Evolutionary conservation across 2,888 invertebrate species (phyloP).

Genomic region (Ormyrus labotus): DNA sequence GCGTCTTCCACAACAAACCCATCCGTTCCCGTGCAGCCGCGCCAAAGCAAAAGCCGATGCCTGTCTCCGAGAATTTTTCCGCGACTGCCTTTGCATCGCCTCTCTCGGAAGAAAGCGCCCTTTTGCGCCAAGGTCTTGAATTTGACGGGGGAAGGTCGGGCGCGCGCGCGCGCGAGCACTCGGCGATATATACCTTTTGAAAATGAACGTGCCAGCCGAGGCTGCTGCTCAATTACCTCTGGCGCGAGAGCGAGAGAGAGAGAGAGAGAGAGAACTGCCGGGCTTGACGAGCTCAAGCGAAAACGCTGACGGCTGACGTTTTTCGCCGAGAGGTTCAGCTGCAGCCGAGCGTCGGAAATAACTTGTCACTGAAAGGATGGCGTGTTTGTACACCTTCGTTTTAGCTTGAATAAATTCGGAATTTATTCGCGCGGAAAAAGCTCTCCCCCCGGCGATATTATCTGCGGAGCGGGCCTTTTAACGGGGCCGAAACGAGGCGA

Average conservation of each 20-base stretch:
- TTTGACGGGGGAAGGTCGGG: constrained; percentile 17
- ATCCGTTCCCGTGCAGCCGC: neutral
- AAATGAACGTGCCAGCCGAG: constrained; percentile 19
- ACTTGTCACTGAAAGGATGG: constrained; percentile 44
- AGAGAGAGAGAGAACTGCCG: neutral
- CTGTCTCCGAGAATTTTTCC: constrained; percentile 37
- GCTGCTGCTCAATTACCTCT: constrained; percentile 42
- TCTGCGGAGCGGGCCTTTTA: constrained; percentile 13
- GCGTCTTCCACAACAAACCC: no score
- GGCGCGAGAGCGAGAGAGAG: neutral
- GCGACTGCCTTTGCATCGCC: neutral
- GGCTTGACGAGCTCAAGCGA: neutral
- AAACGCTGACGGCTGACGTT: neutral
- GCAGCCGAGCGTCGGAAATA: constrained; percentile 23
- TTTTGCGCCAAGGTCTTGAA: neutral
- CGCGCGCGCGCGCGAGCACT: neutral
- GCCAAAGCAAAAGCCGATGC: constrained; percentile 44
- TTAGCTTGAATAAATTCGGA: constrained; percentile 43
- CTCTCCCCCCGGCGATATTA: neutral
- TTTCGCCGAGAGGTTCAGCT: neutral
- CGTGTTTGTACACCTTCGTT: constrained; percentile 38
- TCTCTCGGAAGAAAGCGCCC: neutral
- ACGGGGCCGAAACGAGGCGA: constrained; percentile 1
- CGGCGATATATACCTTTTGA: constrained; percentile 13
- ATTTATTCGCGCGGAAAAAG: neutral